These are phyloP conservation scores for Meandrusa payeni DNA, from an alignment of 2,888 invertebrate genomes.

Conservation along the genomic window DNA sequence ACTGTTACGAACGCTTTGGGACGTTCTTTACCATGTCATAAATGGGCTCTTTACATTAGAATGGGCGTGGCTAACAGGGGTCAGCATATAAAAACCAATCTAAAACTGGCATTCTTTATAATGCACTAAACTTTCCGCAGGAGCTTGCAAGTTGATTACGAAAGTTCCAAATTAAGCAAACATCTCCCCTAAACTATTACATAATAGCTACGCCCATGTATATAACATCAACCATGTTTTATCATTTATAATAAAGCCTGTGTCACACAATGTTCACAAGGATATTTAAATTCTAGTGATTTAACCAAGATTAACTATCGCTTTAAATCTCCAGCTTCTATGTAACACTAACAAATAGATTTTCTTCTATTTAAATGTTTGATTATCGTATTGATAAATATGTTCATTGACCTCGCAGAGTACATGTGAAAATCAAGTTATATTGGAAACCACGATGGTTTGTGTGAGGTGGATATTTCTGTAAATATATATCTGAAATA, in stretches of 20 bases:
- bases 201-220: slow-evolving; percentile 12
- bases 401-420: background rate
- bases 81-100: background rate
- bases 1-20: slow-evolving; percentile 16
- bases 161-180: background rate
- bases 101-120: background rate
- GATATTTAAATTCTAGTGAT: background rate
- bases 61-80: slow-evolving; percentile 13
- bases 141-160: background rate
- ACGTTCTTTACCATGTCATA: slow-evolving; percentile 9
- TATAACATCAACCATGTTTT: slow-evolving; percentile 8
- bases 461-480: background rate
- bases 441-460: background rate
- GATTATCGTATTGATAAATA: background rate
- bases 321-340: slow-evolving; percentile 13
- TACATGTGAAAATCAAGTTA: background rate
- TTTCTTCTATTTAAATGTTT: background rate
- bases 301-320: background rate
- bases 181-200: slow-evolving; percentile 5
- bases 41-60: slow-evolving; percentile 3
- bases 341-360: slow-evolving; percentile 8
- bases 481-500: slow-evolving; percentile 6
- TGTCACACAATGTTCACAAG: slow-evolving; percentile 1
- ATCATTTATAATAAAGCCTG: slow-evolving; percentile 10
- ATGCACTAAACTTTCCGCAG: background rate